Base-by-base conservation (phyloP, 2,113 vertebrate genomes). In the Rhabdornis inornatus region DNA sequence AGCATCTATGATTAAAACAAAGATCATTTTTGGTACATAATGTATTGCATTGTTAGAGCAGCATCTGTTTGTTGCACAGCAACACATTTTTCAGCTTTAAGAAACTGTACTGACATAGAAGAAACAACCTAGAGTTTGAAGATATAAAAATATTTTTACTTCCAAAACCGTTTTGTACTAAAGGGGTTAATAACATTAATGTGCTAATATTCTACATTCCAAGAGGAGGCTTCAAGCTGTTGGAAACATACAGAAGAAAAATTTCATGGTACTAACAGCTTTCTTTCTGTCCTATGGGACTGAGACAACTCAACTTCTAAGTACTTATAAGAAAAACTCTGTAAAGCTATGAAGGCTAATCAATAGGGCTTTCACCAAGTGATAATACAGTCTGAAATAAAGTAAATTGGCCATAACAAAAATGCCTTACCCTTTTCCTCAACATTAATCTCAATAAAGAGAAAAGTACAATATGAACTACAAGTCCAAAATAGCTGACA, bases 81-180 rank as follows among this genome's bases (percentile, higher is more conserved):
- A 99, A 99, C 98, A 98, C 98, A 99, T 99, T 99, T 98, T 99
- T 99, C 98, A 99, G 98, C 98, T 99, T 99, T 99, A 98, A 99
- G 98, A 99, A 99, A 99, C 98, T 98, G 98, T 98, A 98, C 96
- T 98, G 97, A 98, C 98, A 99, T 69, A 98, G 98, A 99, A 98
- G 98, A 99, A 99, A 98, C 97, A 98, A 96, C 86, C 56, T 69
- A 95, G 86, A 95, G 59, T 90, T 97, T 95, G 96, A 84, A 87
- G 85, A 97, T 86, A 91, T 6, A 80, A 97, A 90, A 96, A 87
- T 94, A 96, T 83, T 97, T 97, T 96, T 93, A 83, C 76, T 97
- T 95, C 86, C 83, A 90, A 93, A 96, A 94, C 53, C 60, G 95
- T 96, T 95, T 96, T 89, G 35, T 78, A 95, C 21, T 90, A 92